Conservation (phyloP, 2,888 invertebrate species). For the Amphipoea lucens region DNA sequence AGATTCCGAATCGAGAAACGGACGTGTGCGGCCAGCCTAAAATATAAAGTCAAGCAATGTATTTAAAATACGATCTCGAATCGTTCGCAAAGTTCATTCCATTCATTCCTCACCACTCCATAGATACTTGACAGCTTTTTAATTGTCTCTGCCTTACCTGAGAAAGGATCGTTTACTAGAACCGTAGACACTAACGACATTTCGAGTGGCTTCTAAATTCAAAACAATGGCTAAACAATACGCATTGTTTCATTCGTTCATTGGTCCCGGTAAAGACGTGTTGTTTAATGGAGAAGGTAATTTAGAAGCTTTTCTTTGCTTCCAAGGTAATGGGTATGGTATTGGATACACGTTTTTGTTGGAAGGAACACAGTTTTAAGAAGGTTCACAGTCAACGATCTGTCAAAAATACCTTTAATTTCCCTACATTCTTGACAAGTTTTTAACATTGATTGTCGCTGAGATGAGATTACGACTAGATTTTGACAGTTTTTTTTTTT, state of each 20-base stretch:
- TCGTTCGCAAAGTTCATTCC: not conserved
- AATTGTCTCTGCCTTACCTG: constrained; percentile 50
- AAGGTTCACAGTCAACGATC: no score
- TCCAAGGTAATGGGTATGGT: not conserved
- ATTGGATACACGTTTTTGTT: not conserved
- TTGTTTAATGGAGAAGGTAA: constrained; percentile 15
- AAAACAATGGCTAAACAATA: constrained; percentile 57
- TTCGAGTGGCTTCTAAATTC: constrained; percentile 44
- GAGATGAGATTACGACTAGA: no score
- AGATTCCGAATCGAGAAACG: no score
- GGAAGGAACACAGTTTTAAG: not conserved
- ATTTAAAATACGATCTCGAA: not conserved
- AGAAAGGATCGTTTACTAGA: constrained; percentile 28
- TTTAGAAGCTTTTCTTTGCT: constrained; percentile 26
- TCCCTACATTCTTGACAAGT: no score
- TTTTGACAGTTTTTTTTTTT: no score
- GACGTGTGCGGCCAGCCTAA: no score
- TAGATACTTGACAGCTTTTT: constrained; percentile 33
- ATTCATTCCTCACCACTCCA: constrained; percentile 11
- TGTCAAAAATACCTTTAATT: no score
- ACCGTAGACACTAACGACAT: constrained; percentile 30
- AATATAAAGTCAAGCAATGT: no score
- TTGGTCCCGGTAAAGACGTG: constrained; percentile 44
- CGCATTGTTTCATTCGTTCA: constrained; percentile 59
- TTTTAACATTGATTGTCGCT: no score